Conservation (phyloP, 2,888 invertebrate genomes). For the Drosophila emarginata region DNA sequence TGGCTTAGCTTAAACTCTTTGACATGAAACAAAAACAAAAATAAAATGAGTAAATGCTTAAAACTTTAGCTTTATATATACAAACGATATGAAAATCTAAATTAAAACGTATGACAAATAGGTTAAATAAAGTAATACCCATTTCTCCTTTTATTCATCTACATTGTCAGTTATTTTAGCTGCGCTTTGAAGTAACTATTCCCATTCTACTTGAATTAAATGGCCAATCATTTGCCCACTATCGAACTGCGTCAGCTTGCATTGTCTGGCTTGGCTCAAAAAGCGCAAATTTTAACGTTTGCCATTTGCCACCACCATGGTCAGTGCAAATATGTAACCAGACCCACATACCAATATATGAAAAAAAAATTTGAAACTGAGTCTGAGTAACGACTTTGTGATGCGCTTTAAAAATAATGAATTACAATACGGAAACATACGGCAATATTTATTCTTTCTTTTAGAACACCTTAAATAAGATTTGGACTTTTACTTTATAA, state of each 20-base stretch:
- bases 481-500: too few relatives aligned
- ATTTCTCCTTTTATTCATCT: neutral
- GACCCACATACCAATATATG: neutral
- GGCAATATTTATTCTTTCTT: too few relatives aligned
- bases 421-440: too few relatives aligned
- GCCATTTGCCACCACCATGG: conserved; percentile 15
- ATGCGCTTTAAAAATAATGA: too few relatives aligned
- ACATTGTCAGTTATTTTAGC: neutral
- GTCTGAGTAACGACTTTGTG: neutral
- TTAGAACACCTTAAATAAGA: too few relatives aligned
- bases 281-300: conserved; percentile 19
- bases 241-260: neutral
- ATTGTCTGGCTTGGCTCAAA: neutral
- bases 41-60: neutral
- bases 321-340: neutral
- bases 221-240: conserved; percentile 4
- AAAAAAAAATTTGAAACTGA: neutral
- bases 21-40: conserved; percentile 6
- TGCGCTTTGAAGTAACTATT: neutral
- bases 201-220: neutral
- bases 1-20: conserved; percentile 32
- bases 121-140: neutral
- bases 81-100: neutral
- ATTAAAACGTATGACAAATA: conserved; percentile 1
- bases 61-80: neutral